Base-by-base conservation (phyloP, 2,797 vertebrate genomes). In the Platyrinchus mystaceus region DNA sequence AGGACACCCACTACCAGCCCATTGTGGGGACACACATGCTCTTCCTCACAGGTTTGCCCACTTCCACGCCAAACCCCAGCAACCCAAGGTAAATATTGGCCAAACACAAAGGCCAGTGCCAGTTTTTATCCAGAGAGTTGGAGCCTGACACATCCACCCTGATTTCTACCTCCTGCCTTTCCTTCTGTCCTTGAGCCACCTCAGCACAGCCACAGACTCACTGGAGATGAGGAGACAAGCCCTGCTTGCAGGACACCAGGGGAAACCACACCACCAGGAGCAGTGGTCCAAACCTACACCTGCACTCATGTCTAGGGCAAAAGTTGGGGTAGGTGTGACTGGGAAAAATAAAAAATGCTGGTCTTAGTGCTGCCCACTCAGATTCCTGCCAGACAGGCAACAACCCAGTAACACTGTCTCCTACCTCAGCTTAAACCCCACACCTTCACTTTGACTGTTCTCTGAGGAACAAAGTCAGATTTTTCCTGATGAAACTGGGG, bases 61-160 rank as follows among this genome's bases (percentile, higher is more conserved):
- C 22, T 26, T 84, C 56, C 39, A n/a, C 22, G 11, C 18, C 58
- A 28, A 71, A 58, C 52, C 41, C 12, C 62, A 79, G 34, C n/a
- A 58, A 30, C 13, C 4, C 0, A 0, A 75, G 52, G 39, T 14
- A 5, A 2, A n/a, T 23, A 47, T 26, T 44, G 44, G 41, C 36
- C 41, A 90, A 89, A 68, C 9, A 50, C 23, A 50, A 69, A 73
- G n/a, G 18, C 36, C 69, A 46, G 58, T 32, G 49, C 21, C 44
- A 39, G 10, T 64, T 68, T 71, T 41, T 36, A 28, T 23, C 19
- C 58, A 64, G 43, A 44, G 41, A 28, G 12, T 44, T 39, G 66
- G 39, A 76, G 9, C 10, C 26, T 30, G 37, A 66, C 30, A 50
- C 0, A 0, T 27, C 69, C 39, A 39, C 30, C 30, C 34, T 49